Percentiles rank a stretch among this genome's conserved stretches.
Conservation (phyloP, 2,797 vertebrate genomes). For the Cygnus olor region DNA sequence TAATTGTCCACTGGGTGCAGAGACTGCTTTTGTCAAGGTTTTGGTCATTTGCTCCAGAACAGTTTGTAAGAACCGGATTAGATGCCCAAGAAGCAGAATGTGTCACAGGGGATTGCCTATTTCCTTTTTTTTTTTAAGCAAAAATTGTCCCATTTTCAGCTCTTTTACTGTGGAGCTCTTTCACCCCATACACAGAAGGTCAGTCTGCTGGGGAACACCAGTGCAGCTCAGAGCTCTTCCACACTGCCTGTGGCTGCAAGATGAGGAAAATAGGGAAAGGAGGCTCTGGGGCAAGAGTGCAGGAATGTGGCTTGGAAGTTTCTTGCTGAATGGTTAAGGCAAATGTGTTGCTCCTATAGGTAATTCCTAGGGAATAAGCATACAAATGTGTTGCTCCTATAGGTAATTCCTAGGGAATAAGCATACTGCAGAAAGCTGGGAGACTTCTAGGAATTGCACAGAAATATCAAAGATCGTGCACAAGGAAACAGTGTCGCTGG, state of each 20-base stretch:
- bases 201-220: background rate
- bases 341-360: background rate
- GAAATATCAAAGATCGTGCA: background rate
- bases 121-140: background rate
- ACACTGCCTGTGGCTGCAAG: background rate
- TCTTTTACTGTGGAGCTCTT: background rate
- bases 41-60: background rate
- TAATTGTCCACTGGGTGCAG: background rate
- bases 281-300: fast-evolving
- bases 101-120: background rate
- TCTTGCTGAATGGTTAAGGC: background rate
- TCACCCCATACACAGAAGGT: background rate
- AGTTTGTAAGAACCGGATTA: background rate
- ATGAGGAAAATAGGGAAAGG: background rate
- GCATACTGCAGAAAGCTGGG: background rate
- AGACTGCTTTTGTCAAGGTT: background rate
- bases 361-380: background rate
- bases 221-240: background rate
- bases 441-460: background rate
- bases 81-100: background rate
- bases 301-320: background rate
- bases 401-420: background rate
- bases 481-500: background rate
- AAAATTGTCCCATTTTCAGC: background rate
- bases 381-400: background rate